Evolutionary conservation across 2,797 vertebrate genomes (phyloP).

Genomic region (Chelon auratus): DNA sequence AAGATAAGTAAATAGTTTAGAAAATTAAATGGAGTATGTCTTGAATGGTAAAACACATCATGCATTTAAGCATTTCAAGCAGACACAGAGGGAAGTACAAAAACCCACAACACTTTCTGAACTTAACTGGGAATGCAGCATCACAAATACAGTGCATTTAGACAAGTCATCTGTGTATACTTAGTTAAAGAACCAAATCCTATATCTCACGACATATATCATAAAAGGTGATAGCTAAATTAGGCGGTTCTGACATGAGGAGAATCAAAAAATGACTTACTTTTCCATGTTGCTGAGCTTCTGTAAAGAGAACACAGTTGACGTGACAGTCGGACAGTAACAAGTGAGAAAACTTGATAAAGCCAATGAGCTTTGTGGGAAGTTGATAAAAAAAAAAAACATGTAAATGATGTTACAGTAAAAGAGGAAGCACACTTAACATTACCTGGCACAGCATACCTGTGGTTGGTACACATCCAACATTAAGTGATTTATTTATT

Average conservation of each 20-base stretch:
- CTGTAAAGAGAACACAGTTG: background rate
- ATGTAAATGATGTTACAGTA: no score
- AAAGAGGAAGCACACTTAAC: background rate
- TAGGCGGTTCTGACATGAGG: background rate
- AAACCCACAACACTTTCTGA: background rate
- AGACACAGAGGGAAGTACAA: background rate
- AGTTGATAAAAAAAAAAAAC: constrained; percentile 2
- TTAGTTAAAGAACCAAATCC: background rate
- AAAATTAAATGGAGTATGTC: no score
- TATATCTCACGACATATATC: background rate
- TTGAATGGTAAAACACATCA: background rate
- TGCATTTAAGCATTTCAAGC: background rate
- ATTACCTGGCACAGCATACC: no score
- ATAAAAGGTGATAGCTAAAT: background rate
- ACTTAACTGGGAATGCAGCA: background rate
- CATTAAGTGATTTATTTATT: background rate
- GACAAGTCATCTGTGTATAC: background rate
- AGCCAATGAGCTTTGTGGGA: background rate
- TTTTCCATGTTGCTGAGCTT: constrained; percentile 5
- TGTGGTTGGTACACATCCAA: background rate
- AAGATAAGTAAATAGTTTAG: no score
- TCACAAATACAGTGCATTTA: background rate
- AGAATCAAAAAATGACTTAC: constrained; percentile 16
- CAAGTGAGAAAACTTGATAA: background rate
- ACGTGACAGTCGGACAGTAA: background rate